Evolutionary conservation across 1,140 invertebrate genomes (phyloP), one percentile per base, ranked within the genome.

Genomic region (Chrysomallon squamiferum): DNA sequence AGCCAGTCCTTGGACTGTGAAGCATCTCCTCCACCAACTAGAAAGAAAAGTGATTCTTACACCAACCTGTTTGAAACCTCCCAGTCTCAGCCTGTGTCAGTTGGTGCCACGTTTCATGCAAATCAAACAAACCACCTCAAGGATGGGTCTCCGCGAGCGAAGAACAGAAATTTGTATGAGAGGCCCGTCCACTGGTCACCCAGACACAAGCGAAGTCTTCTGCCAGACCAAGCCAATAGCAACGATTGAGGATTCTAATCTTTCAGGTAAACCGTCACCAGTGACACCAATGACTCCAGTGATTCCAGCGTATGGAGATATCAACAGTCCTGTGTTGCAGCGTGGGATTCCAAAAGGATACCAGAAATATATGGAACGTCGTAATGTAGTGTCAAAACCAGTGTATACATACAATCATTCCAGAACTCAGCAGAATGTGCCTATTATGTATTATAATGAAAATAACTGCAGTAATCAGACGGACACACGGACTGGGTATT

Each of bases 41-140:
- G 95, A 63, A 79, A 78, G 60, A 65, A 93, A 72, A 92, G 95
- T 71, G 95, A 93, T 75, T 96, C 94, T 49, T 92, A 94, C 83
- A 95, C 89, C 76, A 97, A 96, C 87, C 93, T 97, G 86, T 96
- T 95, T 88, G 88, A 93, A 64, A 32, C 45, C 63, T 20, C 18
- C 27, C 59, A 22, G 38, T 33, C 38, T 52, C 50, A 63, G 35
- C 54, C 71, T 41, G 65, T 72, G 61, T 62, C 77, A 15, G 68
- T 76, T 25, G 73, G 71, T 27, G 74, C 75, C 6, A 50, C 68
- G 3, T 65, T 72, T 11, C 63, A 77, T 22, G 69, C 72, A 15
- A 66, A 54, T 33, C 63, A 70, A 29, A 22, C 63, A 50, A 69
- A 69, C 20, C 45, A 64, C 33, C 33, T 49, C 25, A 59, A 62